Percentiles rank a stretch among this genome's conserved stretches.
phyloP scores from a whole-genome alignment of 2,113 vertebrate genomes.

The Erpornis zantholeuca region DNA sequence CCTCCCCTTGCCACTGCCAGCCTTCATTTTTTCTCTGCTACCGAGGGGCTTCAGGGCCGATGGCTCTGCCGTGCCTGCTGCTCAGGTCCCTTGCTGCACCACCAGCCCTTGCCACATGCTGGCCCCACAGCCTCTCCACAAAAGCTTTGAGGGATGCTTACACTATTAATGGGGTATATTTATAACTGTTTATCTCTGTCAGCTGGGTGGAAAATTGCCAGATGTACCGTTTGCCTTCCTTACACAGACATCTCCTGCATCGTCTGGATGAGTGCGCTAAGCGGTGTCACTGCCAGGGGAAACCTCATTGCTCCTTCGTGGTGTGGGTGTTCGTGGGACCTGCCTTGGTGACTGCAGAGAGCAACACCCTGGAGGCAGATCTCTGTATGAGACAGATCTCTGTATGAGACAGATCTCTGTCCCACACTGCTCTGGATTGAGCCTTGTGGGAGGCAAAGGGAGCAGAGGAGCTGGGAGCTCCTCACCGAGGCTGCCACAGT shows the following conservation, averaged over 20 bases:
- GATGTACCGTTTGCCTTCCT: not conserved
- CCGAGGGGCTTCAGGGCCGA: not conserved
- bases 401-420: not conserved
- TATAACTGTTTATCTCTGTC: slow-evolving; percentile 40
- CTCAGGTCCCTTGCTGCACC: not conserved
- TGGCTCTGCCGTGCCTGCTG: fast-evolving
- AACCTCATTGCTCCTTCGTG: not conserved
- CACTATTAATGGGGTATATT: not conserved
- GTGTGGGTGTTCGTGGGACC: not conserved
- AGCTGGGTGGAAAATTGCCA: slow-evolving; percentile 35
- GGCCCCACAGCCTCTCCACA: not conserved
- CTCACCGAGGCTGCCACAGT: not conserved
- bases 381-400: fast-evolving
- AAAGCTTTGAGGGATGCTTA: not conserved
- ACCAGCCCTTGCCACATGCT: not conserved
- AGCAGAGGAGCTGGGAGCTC: not conserved
- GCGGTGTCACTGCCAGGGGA: not conserved
- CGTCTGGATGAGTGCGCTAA: not conserved
- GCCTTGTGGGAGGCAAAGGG: not conserved
- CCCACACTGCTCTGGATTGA: not conserved
- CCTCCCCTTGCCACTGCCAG: not conserved
- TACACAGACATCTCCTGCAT: not conserved
- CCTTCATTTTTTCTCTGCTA: fast-evolving
- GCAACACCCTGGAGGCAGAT: not conserved
- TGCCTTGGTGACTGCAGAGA: not conserved